Percentiles rank a stretch among this genome's conserved stretches.
These are phyloP conservation scores for Simalia tracyae DNA, from an alignment of 2,797 vertebrate genomes.

Conservation along the genomic window DNA sequence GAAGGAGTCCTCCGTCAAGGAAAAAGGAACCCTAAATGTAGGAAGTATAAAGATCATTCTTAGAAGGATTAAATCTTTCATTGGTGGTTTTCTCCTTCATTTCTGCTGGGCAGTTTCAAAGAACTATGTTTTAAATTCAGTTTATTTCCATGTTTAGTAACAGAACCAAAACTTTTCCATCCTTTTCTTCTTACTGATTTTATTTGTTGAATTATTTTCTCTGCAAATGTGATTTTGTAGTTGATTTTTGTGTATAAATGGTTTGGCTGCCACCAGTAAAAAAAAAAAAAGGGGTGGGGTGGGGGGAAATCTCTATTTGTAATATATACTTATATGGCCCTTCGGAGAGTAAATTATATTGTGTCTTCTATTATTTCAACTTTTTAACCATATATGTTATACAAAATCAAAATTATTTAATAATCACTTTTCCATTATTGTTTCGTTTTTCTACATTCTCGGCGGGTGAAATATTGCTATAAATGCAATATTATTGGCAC, in stretches of 20 bases:
- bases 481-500: not conserved
- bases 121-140: not conserved
- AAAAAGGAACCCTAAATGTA: too few relatives aligned
- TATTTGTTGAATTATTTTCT: not conserved
- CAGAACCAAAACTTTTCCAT: not conserved
- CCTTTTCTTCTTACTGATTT: not conserved
- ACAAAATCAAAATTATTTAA: not conserved
- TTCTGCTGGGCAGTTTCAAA: not conserved
- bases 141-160: not conserved
- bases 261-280: not conserved
- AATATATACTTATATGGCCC: not conserved
- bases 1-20: too few relatives aligned
- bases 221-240: not conserved
- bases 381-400: not conserved
- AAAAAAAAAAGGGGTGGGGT: not conserved
- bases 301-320: not conserved
- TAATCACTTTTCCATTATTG: not conserved
- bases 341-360: not conserved
- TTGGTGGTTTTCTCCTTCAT: too few relatives aligned
- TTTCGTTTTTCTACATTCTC: not conserved
- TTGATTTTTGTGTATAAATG: not conserved
- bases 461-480: not conserved
- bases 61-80: too few relatives aligned
- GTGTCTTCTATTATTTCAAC: not conserved
- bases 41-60: too few relatives aligned